These are phyloP conservation scores for Tetraneura akinire DNA, from an alignment of 1,140 invertebrate species.

Conservation along the genomic window DNA sequence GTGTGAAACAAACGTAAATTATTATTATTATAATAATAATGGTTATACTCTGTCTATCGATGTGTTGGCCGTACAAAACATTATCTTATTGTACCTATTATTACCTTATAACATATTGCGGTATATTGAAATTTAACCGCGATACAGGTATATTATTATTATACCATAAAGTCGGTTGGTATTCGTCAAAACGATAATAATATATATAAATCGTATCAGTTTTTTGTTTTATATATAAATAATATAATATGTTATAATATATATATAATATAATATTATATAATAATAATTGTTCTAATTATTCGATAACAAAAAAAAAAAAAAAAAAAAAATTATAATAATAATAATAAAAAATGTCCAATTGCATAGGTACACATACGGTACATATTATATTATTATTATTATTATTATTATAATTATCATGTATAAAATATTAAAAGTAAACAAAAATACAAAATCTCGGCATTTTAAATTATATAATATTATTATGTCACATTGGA, in stretches of 20 bases:
- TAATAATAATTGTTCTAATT: conserved; percentile 6
- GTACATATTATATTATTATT: too few species aligned
- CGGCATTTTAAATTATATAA: neutral
- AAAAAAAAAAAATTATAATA: neutral
- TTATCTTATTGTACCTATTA: too few species aligned
- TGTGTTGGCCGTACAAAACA: too few species aligned
- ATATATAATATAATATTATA: conserved; percentile 4
- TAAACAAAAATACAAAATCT: conserved; percentile 38
- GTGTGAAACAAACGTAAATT: neutral
- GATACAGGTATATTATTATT: too few species aligned
- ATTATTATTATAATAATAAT: neutral
- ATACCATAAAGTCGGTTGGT: too few species aligned
- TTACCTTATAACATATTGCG: too few species aligned
- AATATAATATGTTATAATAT: neutral
- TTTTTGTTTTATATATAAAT: neutral
- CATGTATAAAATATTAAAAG: conserved; percentile 33
- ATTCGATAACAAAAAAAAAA: conserved; percentile 17
- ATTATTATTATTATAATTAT: too few species aligned
- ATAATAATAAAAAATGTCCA: neutral
- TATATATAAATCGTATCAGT: too few species aligned
- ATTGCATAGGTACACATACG: too few species aligned
- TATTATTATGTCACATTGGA: neutral
- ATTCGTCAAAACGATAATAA: too few species aligned
- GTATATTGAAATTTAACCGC: too few species aligned
- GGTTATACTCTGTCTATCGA: too few species aligned